Conservation (phyloP, 2,888 invertebrate species). For the Masnerella sp. region DNA sequence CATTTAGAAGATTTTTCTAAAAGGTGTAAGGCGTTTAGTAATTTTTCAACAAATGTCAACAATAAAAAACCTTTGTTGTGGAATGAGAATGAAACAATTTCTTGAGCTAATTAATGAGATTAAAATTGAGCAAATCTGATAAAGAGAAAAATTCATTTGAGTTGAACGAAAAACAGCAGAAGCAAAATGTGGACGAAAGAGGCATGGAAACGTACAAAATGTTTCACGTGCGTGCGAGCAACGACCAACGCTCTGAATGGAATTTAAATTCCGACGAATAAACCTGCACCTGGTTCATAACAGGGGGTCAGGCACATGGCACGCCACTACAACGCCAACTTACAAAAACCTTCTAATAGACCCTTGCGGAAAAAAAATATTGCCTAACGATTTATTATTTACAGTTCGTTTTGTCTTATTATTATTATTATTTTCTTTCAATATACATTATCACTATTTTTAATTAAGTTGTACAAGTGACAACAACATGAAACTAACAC, state of each 20-base stretch:
- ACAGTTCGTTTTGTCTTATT: no score
- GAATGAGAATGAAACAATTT: no score
- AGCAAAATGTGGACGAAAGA: not conserved
- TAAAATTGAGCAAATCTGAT: no score
- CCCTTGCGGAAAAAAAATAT: conserved; percentile 21
- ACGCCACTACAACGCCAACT: conserved; percentile 15
- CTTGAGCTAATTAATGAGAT: not conserved
- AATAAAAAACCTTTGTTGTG: no score
- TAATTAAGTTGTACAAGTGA: no score
- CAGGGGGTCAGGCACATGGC: conserved; percentile 52
- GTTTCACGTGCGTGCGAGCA: conserved; percentile 38
- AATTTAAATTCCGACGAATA: conserved; percentile 68
- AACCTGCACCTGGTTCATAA: conserved; percentile 64
- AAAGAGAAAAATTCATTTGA: conserved; percentile 1
- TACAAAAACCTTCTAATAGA: conserved; percentile 37
- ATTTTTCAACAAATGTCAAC: no score
- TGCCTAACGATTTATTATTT: conserved; percentile 6
- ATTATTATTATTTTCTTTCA: no score
- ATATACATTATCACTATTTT: conserved; percentile 1
- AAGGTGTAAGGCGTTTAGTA: no score
- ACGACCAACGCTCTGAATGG: conserved; percentile 43
- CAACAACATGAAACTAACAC: no score
- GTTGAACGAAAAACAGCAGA: conserved; percentile 1
- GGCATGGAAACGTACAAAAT: conserved; percentile 27
- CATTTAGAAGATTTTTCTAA: no score